Percentiles rank a stretch among this genome's conserved stretches.
phyloP scores from a whole-genome alignment of 2,113 vertebrate species.

The cattle (Bos taurus) region ARS-UCD2.0 NC_037347.1:40835001-40835500 shows the following conservation, averaged over 20 bases:
- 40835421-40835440: slow-evolving; percentile 44
- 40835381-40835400: slow-evolving; percentile 32
- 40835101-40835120: too few relatives aligned
- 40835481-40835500: background rate
- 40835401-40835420: slow-evolving; percentile 19
- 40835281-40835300: too few relatives aligned
- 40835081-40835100: background rate
- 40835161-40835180: too few relatives aligned
- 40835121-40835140: too few relatives aligned
- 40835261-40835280: too few relatives aligned
- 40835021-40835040: slow-evolving; percentile 40
- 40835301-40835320: accelerated
- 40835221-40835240: too few relatives aligned
- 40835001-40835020: background rate
- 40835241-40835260: too few relatives aligned
- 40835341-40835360: too few relatives aligned
- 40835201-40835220: too few relatives aligned
- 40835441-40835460: slow-evolving; percentile 35
- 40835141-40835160: too few relatives aligned
- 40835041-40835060: slow-evolving; percentile 11
- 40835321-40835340: too few relatives aligned
- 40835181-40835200: accelerated
- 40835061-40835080: background rate
- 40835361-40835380: background rate
- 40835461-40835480: slow-evolving; percentile 21